Conservation (phyloP, 2,113 vertebrate genomes). For the pig (Sus scrofa) region DNA sequence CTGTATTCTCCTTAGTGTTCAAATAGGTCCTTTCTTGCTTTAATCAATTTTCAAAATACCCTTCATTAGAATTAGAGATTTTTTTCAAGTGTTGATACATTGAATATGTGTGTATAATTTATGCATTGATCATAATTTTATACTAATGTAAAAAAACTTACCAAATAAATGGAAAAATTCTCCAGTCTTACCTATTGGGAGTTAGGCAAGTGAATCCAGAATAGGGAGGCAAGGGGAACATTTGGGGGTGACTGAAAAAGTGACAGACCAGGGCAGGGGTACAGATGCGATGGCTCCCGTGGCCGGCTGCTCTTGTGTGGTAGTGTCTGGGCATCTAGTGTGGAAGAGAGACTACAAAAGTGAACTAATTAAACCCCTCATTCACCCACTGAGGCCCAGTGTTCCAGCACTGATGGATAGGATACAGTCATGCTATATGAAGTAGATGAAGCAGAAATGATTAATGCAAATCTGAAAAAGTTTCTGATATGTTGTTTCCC, state of each 20-base stretch:
- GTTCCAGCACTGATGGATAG: background rate
- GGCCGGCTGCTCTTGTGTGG: background rate
- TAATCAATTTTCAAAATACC: constrained; percentile 58
- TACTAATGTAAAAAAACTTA: background rate
- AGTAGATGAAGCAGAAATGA: background rate
- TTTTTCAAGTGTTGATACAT: constrained; percentile 36
- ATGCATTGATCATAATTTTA: constrained; percentile 8
- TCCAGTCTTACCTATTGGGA: background rate
- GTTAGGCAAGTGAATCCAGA: background rate
- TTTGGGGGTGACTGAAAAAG: background rate
- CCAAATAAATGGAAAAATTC: background rate
- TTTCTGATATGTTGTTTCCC: background rate
- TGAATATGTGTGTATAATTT: constrained; percentile 27
- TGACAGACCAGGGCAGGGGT: background rate
- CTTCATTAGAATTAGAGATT: constrained; percentile 33
- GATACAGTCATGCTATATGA: background rate
- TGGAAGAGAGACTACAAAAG: background rate
- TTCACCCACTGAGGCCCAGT: background rate
- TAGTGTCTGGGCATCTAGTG: background rate
- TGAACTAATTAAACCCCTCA: background rate
- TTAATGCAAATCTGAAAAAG: background rate
- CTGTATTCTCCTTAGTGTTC: constrained; percentile 27
- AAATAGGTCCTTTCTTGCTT: background rate
- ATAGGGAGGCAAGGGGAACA: background rate
- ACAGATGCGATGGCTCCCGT: background rate